Conservation (phyloP, 2,113 vertebrate species). For the Fukomys damarensis region DNA sequence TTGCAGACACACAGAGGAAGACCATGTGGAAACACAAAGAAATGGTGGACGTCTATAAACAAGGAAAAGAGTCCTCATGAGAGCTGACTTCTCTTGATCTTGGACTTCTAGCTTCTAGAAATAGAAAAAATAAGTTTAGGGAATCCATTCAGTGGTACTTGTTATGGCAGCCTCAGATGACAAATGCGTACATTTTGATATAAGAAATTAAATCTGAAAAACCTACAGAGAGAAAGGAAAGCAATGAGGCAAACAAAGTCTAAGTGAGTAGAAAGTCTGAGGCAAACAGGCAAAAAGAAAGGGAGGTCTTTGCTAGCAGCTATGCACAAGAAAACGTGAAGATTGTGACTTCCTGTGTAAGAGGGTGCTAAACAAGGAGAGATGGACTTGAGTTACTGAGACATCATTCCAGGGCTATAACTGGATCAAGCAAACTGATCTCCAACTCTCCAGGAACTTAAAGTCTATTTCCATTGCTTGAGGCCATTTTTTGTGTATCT, state of each 20-base stretch:
- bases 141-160: not conserved
- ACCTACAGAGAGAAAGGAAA: not conserved
- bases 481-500: not conserved
- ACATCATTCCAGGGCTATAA: not conserved
- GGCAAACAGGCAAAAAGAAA: fast-evolving
- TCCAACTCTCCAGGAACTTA: too few relatives aligned
- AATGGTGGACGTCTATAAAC: not conserved
- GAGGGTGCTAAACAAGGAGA: not conserved
- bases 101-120: not conserved
- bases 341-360: not conserved
- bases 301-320: not conserved
- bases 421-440: not conserved
- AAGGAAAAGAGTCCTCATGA: not conserved
- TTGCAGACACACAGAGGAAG: not conserved
- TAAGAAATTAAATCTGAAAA: not conserved
- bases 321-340: not conserved
- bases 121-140: not conserved
- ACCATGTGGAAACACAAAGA: not conserved
- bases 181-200: not conserved
- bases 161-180: not conserved
- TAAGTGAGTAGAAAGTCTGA: not conserved
- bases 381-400: not conserved
- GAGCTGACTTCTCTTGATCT: not conserved
- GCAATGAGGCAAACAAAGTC: not conserved
- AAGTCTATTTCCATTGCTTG: not conserved